A percentile compares a stretch with the other conserved stretches of the same genome.
These are phyloP conservation scores for Scelioninae gen. 1 DNA, from an alignment of 2,888 invertebrate genomes.

Conservation along the genomic window DNA sequence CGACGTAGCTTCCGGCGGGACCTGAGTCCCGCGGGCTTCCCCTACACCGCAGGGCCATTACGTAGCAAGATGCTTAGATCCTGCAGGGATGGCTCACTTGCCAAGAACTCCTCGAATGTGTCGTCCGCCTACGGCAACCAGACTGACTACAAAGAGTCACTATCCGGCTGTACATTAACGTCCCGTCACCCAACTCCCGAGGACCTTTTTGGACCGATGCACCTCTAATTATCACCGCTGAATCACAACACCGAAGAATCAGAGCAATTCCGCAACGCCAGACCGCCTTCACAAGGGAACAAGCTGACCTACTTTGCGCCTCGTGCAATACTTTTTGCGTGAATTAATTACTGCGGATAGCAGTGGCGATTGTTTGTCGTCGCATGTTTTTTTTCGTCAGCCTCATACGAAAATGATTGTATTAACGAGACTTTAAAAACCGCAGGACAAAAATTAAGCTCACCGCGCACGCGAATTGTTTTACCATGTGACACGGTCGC, in stretches of 20 bases:
- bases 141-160: constrained; percentile 34
- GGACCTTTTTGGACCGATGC: neutral
- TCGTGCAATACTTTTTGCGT: constrained; percentile 1
- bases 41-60: constrained; percentile 69
- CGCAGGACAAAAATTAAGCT: constrained; percentile 31
- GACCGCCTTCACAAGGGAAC: constrained; percentile 15
- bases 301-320: constrained; percentile 29
- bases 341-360: constrained; percentile 52
- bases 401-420: constrained; percentile 39
- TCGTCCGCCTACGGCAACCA: constrained; percentile 40
- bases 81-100: constrained; percentile 66
- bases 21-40: constrained; percentile 56
- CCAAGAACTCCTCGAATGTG: constrained; percentile 66
- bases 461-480: constrained; percentile 12
- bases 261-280: constrained; percentile 7
- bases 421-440: constrained; percentile 47
- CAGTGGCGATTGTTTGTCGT: constrained; percentile 26
- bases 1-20: constrained; percentile 65
- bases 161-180: constrained; percentile 11
- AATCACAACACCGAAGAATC: constrained; percentile 34
- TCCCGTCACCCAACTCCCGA: constrained; percentile 4
- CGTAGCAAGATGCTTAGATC: constrained; percentile 53
- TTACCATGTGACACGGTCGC: constrained; percentile 35
- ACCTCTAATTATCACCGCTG: constrained; percentile 26
- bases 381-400: constrained; percentile 9